Conservation (phyloP, 53 echinoderm and acorn worm genomes). For the Apostichopus leukothele region DNA sequence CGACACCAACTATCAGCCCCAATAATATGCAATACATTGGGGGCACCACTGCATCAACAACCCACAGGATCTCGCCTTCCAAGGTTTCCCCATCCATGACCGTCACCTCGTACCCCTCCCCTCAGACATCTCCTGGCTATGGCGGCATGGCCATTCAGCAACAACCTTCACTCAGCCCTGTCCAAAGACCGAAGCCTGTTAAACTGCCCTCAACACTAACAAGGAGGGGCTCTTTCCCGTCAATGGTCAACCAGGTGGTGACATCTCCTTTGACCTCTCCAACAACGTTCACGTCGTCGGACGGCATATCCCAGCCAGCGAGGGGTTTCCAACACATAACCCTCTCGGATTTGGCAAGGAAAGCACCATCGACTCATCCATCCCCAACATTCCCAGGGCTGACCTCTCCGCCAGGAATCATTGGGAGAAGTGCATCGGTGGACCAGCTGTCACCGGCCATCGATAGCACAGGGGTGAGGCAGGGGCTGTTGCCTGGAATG, state of each 20-base stretch:
- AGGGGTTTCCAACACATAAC: conserved; percentile 36
- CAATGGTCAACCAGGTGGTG: conserved; percentile 24
- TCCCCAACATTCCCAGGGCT: conserved; percentile 6
- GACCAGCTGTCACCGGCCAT: conserved; percentile 25
- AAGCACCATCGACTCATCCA: conserved; percentile 15
- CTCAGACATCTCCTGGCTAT: background rate
- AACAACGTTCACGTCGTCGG: background rate
- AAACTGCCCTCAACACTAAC: conserved; percentile 11
- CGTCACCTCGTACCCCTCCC: conserved; percentile 17
- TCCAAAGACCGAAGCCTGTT: conserved; percentile 7
- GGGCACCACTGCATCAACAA: background rate
- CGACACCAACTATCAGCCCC: conserved; percentile 15
- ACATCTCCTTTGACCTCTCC: conserved; percentile 42
- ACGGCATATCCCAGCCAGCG: background rate
- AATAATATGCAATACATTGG: background rate
- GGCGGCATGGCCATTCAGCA: background rate
- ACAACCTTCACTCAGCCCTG: conserved; percentile 20
- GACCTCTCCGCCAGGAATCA: background rate
- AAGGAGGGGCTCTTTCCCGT: conserved; percentile 36
- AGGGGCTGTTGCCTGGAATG: conserved; percentile 15
- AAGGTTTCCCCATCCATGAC: conserved; percentile 28
- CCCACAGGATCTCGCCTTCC: conserved; percentile 21
- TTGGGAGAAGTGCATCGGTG: conserved; percentile 34
- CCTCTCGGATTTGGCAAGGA: conserved; percentile 18
- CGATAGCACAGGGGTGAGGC: conserved; percentile 1